phyloP scores from a whole-genome alignment of 1,140 invertebrate species.

The Chironomus striatipennis region DNA sequence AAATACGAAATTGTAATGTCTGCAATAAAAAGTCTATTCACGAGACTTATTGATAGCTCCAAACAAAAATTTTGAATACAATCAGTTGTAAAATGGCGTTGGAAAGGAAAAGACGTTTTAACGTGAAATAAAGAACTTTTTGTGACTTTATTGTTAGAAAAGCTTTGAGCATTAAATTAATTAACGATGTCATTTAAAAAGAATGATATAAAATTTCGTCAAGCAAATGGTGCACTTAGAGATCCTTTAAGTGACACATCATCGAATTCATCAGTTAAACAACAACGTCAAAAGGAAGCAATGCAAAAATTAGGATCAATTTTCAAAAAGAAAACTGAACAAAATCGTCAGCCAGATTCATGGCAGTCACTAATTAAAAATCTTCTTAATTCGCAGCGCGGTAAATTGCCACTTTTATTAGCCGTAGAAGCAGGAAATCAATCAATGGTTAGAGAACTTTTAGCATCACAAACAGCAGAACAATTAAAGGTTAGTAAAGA shows the following conservation, averaged over 20 bases:
- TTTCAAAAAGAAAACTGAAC: conserved; percentile 40
- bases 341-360: conserved; percentile 19
- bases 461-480: conserved; percentile 72
- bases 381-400: conserved; percentile 59
- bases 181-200: background rate
- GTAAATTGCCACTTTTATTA: conserved; percentile 84
- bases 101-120: background rate
- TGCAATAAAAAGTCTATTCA: conserved; percentile 3
- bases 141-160: background rate
- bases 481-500: conserved; percentile 52
- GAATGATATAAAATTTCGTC: background rate
- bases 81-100: conserved; percentile 20
- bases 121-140: background rate
- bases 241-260: background rate
- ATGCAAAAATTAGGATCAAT: conserved; percentile 41
- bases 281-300: conserved; percentile 34
- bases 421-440: conserved; percentile 90
- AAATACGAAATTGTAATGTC: background rate
- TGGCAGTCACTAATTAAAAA: conserved; percentile 46
- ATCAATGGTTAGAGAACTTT: conserved; percentile 82
- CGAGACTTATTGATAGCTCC: background rate
- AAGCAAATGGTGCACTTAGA: background rate
- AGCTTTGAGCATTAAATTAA: background rate
- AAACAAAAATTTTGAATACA: background rate
- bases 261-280: background rate